Conservation (phyloP, 2,113 vertebrate species). For the Hydrolagus affinis region DNA sequence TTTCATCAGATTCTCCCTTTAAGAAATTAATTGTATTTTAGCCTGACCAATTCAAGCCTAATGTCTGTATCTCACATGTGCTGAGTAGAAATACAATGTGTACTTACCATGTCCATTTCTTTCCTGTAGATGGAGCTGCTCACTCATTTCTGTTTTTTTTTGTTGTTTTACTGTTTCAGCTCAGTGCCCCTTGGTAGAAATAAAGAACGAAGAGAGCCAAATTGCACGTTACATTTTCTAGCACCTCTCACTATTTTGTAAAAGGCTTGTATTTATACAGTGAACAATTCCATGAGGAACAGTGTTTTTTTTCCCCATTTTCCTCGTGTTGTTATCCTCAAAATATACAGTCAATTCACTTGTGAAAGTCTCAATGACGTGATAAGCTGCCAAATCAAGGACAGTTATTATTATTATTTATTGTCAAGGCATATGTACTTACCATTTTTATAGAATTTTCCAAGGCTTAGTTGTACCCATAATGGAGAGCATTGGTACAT, state of each 20-base stretch:
- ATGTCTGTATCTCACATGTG: too few relatives aligned
- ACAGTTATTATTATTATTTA: too few relatives aligned
- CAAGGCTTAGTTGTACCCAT: not conserved
- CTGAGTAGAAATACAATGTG: too few relatives aligned
- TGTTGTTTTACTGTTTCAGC: not conserved
- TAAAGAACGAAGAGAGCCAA: not conserved
- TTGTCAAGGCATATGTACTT: not conserved
- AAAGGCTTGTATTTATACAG: not conserved
- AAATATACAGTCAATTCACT: too few relatives aligned
- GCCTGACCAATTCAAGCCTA: too few relatives aligned
- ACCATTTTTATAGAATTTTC: not conserved
- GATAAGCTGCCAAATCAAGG: too few relatives aligned
- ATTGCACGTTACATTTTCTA: constrained; percentile 9
- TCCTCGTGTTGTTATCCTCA: too few relatives aligned
- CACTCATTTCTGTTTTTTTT: not conserved
- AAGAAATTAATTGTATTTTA: too few relatives aligned
- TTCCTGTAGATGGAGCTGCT: constrained; percentile 28
- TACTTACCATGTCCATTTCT: too few relatives aligned
- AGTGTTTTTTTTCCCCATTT: not conserved
- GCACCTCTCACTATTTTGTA: not conserved
- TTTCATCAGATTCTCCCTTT: too few relatives aligned
- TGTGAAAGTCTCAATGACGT: too few relatives aligned
- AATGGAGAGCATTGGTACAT: too few relatives aligned
- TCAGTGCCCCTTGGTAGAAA: not conserved
- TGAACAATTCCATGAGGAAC: not conserved